phyloP scores from a whole-genome alignment of 1,140 invertebrate species.

The Mercenaria mercenaria region DNA sequence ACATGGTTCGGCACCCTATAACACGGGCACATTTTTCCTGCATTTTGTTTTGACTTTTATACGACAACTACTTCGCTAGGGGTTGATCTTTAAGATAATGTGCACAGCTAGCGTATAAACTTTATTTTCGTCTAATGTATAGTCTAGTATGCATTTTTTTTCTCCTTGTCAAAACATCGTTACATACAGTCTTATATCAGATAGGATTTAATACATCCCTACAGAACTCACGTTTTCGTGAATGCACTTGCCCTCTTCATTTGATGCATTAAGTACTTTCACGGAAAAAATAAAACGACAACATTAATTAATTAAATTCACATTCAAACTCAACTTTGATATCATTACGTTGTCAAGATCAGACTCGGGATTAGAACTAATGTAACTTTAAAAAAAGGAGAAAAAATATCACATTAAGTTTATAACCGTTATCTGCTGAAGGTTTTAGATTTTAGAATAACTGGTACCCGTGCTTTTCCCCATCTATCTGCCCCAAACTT shows the following conservation, averaged over 20 bases:
- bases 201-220: not conserved
- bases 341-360: too few species aligned
- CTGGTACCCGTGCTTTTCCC: too few species aligned
- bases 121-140: not conserved
- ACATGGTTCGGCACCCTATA: not conserved
- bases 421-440: too few species aligned
- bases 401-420: too few species aligned
- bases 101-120: not conserved
- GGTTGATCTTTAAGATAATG: not conserved
- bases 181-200: not conserved
- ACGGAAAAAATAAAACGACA: too few species aligned
- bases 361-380: too few species aligned
- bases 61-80: not conserved
- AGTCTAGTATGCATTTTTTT: not conserved
- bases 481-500: too few species aligned
- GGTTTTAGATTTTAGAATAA: too few species aligned
- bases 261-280: not conserved
- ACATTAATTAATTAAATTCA: too few species aligned
- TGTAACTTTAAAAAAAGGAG: too few species aligned
- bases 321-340: too few species aligned
- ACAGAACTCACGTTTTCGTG: not conserved
- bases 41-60: constrained; percentile 31
- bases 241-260: not conserved
- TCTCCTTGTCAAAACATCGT: not conserved
- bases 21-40: constrained; percentile 12